Conservation (phyloP, 1,140 invertebrate species). For the Eulimnadia texana region DNA sequence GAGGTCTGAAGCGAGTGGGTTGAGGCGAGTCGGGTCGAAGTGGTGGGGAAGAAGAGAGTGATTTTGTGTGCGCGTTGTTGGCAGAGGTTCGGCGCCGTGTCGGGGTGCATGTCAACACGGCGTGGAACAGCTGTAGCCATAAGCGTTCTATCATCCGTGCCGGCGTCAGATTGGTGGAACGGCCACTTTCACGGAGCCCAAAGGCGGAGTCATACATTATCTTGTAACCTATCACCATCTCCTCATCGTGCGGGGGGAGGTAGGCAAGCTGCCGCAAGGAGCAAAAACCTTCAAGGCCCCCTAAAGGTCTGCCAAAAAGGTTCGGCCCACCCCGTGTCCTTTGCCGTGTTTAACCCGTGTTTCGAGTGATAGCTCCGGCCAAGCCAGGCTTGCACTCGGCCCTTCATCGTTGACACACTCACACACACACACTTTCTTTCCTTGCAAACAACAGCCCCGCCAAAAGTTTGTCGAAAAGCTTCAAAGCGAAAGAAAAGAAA, state of each 20-base stretch:
- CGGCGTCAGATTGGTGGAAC: conserved; percentile 1
- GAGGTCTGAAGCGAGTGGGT: neutral
- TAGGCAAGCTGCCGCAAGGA: too few species aligned
- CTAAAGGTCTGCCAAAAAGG: too few species aligned
- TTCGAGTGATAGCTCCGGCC: neutral
- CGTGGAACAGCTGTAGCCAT: conserved; percentile 15
- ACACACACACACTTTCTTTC: too few species aligned
- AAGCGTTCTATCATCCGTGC: conserved; percentile 13
- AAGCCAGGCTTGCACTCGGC: neutral
- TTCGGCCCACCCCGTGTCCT: too few species aligned
- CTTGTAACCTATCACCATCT: conserved; percentile 17
- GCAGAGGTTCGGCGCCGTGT: conserved; percentile 8
- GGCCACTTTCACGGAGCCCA: conserved; percentile 4
- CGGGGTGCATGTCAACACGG: conserved; percentile 15
- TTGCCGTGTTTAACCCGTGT: conserved; percentile 10
- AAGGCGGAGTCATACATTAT: conserved; percentile 15
- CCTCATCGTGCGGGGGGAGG: conserved; percentile 9
- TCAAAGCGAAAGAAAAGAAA: neutral
- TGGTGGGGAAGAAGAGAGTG: neutral
- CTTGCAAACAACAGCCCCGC: too few species aligned
- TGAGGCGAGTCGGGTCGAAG: neutral
- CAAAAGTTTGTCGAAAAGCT: neutral
- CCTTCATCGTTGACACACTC: neutral
- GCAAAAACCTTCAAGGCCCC: too few species aligned
- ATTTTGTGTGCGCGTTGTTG: neutral